Conservation (phyloP, 2,113 vertebrate genomes). For the Isichthys henryi region DNA sequence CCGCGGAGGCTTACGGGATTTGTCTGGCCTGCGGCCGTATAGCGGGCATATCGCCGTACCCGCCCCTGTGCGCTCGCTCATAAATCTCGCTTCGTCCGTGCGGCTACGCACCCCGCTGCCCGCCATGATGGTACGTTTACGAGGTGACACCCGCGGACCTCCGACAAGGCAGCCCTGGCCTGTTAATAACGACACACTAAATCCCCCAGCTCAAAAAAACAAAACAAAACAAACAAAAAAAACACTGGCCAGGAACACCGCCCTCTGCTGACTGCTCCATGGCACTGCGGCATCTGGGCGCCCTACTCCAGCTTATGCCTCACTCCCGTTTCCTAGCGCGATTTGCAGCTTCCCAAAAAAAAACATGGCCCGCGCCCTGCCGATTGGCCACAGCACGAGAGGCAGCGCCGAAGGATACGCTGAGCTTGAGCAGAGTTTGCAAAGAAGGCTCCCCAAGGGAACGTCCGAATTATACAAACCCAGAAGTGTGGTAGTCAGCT, state of each 20-base stretch:
- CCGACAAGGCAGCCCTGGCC: conserved; percentile 10
- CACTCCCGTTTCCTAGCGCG: neutral
- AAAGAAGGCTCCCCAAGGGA: neutral
- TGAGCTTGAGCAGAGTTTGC: neutral
- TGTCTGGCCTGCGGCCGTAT: neutral
- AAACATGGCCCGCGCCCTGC: neutral
- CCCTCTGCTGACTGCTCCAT: neutral
- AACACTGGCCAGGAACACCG: neutral
- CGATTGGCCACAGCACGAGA: neutral
- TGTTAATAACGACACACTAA: conserved; percentile 23
- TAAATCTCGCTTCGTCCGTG: neutral
- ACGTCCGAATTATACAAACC: neutral
- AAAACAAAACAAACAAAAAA: no score
- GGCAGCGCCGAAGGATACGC: neutral
- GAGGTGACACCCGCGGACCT: conserved; percentile 17
- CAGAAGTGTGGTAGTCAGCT: conserved; percentile 6
- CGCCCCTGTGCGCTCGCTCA: neutral
- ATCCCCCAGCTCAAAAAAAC: neutral
- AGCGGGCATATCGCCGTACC: no score
- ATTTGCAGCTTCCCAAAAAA: neutral
- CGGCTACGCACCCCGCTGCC: neutral
- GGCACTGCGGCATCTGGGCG: neutral
- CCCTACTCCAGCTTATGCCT: neutral
- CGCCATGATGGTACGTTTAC: conserved; percentile 13
- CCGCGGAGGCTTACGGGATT: neutral